These are phyloP conservation scores for Sitta europaea DNA, from an alignment of 2,113 vertebrate genomes.

Conservation along the genomic window DNA sequence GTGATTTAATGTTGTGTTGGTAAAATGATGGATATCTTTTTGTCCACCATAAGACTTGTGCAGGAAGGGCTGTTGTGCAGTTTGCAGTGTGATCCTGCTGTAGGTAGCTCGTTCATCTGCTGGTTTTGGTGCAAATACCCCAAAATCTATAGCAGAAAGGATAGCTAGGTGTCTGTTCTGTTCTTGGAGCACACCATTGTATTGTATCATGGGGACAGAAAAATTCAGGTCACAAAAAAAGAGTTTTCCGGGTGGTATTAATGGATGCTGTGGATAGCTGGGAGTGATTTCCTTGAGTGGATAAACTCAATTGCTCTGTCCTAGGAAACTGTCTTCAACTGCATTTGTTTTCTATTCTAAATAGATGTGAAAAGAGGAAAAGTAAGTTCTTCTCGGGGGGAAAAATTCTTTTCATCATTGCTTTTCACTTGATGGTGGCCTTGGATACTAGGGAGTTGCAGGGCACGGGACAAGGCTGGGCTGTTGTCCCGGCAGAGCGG, in stretches of 20 bases:
- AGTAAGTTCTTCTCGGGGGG: background rate
- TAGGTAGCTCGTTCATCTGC: fast-evolving
- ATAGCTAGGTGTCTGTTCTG: background rate
- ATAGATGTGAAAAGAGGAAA: background rate
- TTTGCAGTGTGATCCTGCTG: fast-evolving
- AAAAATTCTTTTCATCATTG: background rate
- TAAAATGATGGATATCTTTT: background rate
- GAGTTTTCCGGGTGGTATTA: background rate
- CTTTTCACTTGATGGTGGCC: background rate
- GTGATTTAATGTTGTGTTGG: background rate
- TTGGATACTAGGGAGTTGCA: background rate
- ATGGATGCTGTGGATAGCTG: background rate
- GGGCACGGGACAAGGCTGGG: background rate
- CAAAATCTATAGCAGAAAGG: background rate
- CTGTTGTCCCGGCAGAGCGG: background rate
- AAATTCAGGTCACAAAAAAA: background rate
- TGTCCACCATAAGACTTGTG: fast-evolving
- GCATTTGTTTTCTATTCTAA: background rate
- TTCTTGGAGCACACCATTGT: background rate
- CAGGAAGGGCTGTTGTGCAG: background rate
- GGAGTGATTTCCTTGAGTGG: background rate
- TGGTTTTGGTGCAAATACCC: background rate
- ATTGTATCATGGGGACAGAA: background rate
- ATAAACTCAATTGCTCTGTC: background rate
- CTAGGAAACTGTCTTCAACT: background rate